phyloP scores from a whole-genome alignment of 2,113 vertebrate species.

The Poeciliopsis occidentalis region DNA sequence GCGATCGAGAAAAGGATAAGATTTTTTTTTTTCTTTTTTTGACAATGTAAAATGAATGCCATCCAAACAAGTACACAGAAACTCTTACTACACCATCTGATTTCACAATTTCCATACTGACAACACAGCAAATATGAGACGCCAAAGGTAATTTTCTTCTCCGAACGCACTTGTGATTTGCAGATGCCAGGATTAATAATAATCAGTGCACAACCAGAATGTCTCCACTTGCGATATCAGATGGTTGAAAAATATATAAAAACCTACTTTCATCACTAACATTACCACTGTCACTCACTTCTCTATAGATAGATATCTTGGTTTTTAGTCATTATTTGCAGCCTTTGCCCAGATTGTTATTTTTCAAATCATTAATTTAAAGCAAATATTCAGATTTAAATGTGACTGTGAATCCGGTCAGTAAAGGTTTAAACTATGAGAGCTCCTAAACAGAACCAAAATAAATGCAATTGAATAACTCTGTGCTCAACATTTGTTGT shows the following conservation, averaged over 20 bases:
- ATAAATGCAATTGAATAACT: constrained; percentile 77
- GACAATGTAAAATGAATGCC: constrained; percentile 42
- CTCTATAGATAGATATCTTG: constrained; percentile 25
- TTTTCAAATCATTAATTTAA: background rate
- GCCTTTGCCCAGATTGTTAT: background rate
- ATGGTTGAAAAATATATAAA: constrained; percentile 53
- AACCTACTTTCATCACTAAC: constrained; percentile 29
- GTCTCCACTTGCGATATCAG: constrained; percentile 32
- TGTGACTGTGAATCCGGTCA: constrained; percentile 30
- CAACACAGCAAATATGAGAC: constrained; percentile 57
- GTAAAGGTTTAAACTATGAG: constrained; percentile 61
- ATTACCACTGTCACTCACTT: constrained; percentile 22
- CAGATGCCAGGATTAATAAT: constrained; percentile 49
- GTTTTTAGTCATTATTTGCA: constrained; percentile 27
- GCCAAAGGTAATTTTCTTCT: constrained; percentile 56
- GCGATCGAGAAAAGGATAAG: constrained; percentile 57
- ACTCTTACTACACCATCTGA: constrained; percentile 52
- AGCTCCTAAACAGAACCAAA: constrained; percentile 78
- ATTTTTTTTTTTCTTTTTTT: constrained; percentile 53
- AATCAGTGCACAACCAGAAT: constrained; percentile 34
- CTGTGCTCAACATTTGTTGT: constrained; percentile 82
- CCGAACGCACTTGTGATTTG: constrained; percentile 44
- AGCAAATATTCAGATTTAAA: constrained; percentile 31
- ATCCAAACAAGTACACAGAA: constrained; percentile 53
- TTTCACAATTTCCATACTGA: constrained; percentile 55